phyloP scores from a whole-genome alignment of 2,888 invertebrate species.

The Azorinus chamasolen region DNA sequence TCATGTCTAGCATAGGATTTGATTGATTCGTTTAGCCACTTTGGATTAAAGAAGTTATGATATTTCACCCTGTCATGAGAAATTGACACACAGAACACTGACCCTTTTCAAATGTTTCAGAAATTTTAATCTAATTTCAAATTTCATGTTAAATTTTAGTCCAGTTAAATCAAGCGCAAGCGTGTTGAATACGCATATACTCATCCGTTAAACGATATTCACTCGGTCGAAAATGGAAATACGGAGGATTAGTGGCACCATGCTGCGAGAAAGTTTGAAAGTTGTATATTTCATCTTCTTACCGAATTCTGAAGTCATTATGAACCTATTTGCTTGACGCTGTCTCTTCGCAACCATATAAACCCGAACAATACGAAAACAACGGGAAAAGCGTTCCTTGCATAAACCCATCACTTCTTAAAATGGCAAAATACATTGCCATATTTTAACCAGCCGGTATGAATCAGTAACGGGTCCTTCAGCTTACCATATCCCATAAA shows the following conservation, averaged over 20 bases:
- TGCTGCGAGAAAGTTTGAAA: not conserved
- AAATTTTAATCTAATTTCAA: conserved; percentile 13
- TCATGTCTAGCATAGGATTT: too few species aligned
- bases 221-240: conserved; percentile 2
- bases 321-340: too few species aligned
- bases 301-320: too few species aligned
- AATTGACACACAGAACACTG: conserved; percentile 4
- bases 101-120: conserved; percentile 5
- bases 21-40: not conserved
- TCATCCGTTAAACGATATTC: conserved; percentile 22
- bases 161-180: conserved; percentile 9
- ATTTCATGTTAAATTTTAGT: conserved; percentile 13
- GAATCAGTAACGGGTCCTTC: too few species aligned
- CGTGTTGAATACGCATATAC: conserved; percentile 4
- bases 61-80: conserved; percentile 11
- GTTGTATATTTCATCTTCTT: too few species aligned
- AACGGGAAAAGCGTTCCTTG: too few species aligned
- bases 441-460: too few species aligned
- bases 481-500: too few species aligned
- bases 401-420: too few species aligned
- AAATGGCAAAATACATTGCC: too few species aligned
- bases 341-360: too few species aligned
- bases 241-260: not conserved
- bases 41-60: not conserved
- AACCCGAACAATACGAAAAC: too few species aligned